A percentile compares a stretch with the other conserved stretches of the same genome.
Evolutionary conservation across 2,113 vertebrate genomes (phyloP).

Genomic region (Pterophyllum scalare): DNA sequence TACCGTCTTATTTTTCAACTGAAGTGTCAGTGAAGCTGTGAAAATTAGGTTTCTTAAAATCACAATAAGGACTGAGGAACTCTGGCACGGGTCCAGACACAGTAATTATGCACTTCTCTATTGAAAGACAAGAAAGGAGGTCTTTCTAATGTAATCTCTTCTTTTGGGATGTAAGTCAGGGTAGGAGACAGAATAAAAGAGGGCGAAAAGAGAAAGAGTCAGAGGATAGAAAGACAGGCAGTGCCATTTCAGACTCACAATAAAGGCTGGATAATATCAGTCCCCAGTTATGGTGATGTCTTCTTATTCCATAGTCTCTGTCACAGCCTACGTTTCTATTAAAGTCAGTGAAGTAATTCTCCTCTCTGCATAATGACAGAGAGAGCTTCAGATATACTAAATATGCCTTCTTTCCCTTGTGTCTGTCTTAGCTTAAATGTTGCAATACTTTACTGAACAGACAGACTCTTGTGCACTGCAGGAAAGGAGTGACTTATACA

Average conservation of each 20-base stretch:
- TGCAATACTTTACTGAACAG: constrained; percentile 24
- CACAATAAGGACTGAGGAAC: constrained; percentile 53
- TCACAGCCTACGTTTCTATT: constrained; percentile 52
- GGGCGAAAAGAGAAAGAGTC: constrained; percentile 32
- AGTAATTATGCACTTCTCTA: constrained; percentile 65
- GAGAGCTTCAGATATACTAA: constrained; percentile 54
- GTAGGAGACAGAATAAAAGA: constrained; percentile 41
- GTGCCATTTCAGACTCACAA: constrained; percentile 42
- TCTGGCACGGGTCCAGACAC: constrained; percentile 45
- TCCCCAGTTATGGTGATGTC: constrained; percentile 45
- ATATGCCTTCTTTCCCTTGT: constrained; percentile 33
- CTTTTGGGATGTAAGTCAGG: constrained; percentile 20
- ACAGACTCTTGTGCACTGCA: constrained; percentile 30
- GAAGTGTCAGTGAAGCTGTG: constrained; percentile 18
- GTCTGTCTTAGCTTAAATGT: constrained; percentile 43
- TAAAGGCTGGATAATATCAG: constrained; percentile 55
- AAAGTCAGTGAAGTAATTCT: constrained; percentile 47
- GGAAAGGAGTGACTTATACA: constrained; percentile 8
- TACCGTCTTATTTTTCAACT: constrained; percentile 42
- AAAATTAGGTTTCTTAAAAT: constrained; percentile 54
- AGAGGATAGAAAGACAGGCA: constrained; percentile 35
- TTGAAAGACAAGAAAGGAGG: constrained; percentile 59
- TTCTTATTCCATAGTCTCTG: constrained; percentile 47
- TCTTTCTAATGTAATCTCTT: constrained; percentile 63
- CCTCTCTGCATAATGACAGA: constrained; percentile 29